A percentile compares a stretch with the other conserved stretches of the same genome.
Conservation (phyloP, 2,888 invertebrate species). For the Capitulum mitella region DNA sequence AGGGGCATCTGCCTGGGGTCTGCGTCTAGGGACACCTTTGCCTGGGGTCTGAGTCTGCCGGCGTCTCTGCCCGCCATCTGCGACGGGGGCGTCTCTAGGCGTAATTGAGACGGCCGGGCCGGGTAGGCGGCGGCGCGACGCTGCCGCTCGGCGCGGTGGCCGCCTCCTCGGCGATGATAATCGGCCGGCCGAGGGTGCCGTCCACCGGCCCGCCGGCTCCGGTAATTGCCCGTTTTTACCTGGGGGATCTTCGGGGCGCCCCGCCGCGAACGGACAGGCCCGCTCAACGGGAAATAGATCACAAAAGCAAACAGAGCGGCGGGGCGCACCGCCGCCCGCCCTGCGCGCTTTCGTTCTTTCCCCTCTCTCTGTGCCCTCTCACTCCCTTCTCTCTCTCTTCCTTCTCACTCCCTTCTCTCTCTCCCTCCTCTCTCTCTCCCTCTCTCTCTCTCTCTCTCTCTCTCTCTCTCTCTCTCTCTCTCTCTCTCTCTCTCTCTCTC, state of each 20-base stretch:
- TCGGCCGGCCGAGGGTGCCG: neutral
- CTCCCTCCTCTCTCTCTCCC: neutral
- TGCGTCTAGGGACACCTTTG: neutral
- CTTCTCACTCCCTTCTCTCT: too few species aligned
- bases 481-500: neutral
- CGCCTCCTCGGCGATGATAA: neutral
- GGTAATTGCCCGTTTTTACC: slow-evolving; percentile 28
- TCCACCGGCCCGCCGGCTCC: neutral
- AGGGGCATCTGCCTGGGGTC: too few species aligned
- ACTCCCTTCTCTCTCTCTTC: neutral
- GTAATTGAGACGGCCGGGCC: slow-evolving; percentile 1
- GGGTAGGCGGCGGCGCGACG: neutral
- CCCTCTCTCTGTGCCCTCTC: neutral
- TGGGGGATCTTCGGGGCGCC: neutral
- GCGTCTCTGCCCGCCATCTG: neutral
- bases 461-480: neutral
- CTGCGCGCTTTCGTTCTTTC: neutral
- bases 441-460: neutral
- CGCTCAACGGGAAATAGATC: slow-evolving; percentile 1
- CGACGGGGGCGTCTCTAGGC: neutral
- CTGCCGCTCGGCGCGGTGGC: neutral
- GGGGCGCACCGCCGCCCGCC: neutral
- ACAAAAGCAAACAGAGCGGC: slow-evolving; percentile 6
- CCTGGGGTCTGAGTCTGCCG: neutral
- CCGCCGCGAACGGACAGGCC: neutral